Evolutionary conservation across 2,113 vertebrate genomes (phyloP).

Genomic region (Alexandromys fortis): DNA sequence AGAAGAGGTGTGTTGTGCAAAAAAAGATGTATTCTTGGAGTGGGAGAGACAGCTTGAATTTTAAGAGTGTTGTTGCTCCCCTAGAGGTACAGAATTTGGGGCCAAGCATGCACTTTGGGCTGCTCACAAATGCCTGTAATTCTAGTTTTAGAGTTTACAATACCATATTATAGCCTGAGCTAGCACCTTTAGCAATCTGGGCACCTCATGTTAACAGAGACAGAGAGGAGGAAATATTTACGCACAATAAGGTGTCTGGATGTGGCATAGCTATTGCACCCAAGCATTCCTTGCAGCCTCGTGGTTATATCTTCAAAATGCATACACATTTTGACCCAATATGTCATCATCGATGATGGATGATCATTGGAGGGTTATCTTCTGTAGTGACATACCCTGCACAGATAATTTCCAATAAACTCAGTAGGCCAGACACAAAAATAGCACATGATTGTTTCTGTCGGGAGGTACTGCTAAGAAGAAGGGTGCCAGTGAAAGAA

Average conservation of each 20-base stretch:
- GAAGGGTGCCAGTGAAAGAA: neutral
- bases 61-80: neutral
- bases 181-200: neutral
- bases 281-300: neutral
- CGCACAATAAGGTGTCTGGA: neutral
- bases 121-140: neutral
- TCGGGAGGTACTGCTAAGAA: neutral
- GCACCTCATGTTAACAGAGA: neutral
- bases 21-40: too few relatives aligned
- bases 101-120: accelerated
- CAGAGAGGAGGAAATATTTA: neutral
- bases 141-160: too few relatives aligned
- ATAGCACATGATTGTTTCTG: too few relatives aligned
- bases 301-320: too few relatives aligned
- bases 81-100: neutral
- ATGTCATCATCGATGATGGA: neutral
- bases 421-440: neutral
- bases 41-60: neutral
- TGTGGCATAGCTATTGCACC: too few relatives aligned
- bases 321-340: too few relatives aligned
- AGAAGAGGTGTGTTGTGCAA: neutral
- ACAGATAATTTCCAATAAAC: neutral
- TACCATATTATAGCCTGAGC: neutral
- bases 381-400: too few relatives aligned
- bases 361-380: too few relatives aligned